These are phyloP conservation scores for Agriotes lineatus DNA, from an alignment of 2,888 invertebrate species.

Conservation along the genomic window DNA sequence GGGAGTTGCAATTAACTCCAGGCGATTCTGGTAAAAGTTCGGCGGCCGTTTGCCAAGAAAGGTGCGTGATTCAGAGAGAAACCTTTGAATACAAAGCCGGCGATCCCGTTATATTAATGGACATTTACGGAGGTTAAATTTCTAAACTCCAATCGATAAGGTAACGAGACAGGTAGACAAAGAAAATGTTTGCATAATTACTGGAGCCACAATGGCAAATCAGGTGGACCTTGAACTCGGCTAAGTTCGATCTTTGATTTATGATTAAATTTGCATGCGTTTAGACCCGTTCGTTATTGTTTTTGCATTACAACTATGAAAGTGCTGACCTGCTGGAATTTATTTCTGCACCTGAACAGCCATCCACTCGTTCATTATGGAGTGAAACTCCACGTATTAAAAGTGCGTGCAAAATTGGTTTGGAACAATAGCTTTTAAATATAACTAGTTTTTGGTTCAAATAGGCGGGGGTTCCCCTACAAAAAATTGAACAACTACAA, in stretches of 20 bases:
- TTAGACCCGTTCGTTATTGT: background rate
- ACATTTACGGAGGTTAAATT: background rate
- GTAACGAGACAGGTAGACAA: background rate
- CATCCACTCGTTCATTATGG: too few relatives aligned
- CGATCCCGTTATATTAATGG: background rate
- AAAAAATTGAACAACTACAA: too few relatives aligned
- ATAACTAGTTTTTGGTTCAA: too few relatives aligned
- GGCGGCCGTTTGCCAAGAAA: background rate
- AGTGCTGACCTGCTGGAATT: too few relatives aligned
- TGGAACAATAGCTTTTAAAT: too few relatives aligned
- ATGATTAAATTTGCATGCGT: background rate
- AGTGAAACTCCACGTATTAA: too few relatives aligned
- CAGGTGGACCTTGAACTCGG: background rate
- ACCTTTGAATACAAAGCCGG: conserved; percentile 12
- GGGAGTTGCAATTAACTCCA: background rate
- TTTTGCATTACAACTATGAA: too few relatives aligned
- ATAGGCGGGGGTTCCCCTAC: too few relatives aligned
- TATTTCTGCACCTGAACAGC: too few relatives aligned
- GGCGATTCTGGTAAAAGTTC: background rate
- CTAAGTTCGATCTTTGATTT: background rate
- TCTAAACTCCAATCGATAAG: conserved; percentile 8
- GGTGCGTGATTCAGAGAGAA: conserved; percentile 11
- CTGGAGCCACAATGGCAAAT: background rate
- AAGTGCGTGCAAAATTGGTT: too few relatives aligned
- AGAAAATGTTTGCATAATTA: background rate